Conservation (phyloP, 2,888 invertebrate genomes). For the Catocala sponsa region DNA sequence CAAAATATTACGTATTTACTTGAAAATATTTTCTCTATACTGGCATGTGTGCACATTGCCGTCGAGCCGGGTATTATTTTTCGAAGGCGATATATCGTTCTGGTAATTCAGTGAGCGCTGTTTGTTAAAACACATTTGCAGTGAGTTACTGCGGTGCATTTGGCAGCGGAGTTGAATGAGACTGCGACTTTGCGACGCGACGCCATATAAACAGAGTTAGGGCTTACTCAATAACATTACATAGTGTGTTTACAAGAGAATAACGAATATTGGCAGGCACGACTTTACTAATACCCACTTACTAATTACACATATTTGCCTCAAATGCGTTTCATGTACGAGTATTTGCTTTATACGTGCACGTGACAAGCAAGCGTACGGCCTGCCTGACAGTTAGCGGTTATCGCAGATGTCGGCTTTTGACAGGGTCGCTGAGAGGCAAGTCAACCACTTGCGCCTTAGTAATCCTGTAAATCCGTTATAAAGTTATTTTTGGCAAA, state of each 20-base stretch:
- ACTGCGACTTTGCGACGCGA: constrained; percentile 54
- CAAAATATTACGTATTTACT: no score
- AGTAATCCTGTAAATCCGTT: no score
- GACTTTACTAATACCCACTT: background rate
- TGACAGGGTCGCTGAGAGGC: no score
- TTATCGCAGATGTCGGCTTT: no score
- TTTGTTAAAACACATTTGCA: constrained; percentile 64
- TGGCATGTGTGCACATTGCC: constrained; percentile 2
- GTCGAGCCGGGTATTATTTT: constrained; percentile 39
- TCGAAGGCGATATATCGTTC: constrained; percentile 54
- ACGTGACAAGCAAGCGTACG: no score
- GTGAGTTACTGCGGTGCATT: constrained; percentile 70
- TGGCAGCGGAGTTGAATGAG: constrained; percentile 66
- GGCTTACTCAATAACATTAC: constrained; percentile 31
- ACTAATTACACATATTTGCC: no score
- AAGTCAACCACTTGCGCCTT: no score
- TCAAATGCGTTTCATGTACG: no score
- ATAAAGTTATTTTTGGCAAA: no score
- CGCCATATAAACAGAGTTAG: constrained; percentile 46
- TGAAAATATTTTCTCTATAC: no score
- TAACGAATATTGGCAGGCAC: background rate
- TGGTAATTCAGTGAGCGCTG: constrained; percentile 54
- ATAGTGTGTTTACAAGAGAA: constrained; percentile 13
- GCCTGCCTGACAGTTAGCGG: no score
- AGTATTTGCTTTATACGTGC: no score